Conservation (phyloP, 64 coral and sea anemone species). For the Montipora sp. region DNA sequence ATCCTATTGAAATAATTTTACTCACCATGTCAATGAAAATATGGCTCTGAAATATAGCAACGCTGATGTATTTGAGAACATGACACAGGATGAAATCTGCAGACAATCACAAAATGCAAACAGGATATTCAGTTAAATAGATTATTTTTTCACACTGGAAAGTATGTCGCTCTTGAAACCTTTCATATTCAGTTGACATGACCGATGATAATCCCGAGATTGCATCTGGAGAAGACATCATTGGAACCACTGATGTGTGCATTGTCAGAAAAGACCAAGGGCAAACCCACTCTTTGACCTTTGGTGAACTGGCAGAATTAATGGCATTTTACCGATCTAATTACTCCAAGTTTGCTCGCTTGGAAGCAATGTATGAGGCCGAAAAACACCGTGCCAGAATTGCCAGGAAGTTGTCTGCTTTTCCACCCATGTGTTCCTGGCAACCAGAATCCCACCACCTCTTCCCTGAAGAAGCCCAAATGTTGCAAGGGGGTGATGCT, state of each 20-base stretch:
- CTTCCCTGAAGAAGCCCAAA: conserved; percentile 1
- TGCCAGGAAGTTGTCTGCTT: conserved; percentile 17
- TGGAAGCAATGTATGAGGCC: conserved; percentile 18
- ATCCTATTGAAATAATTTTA: conserved; percentile 17
- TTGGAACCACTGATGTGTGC: background rate
- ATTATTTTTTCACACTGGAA: conserved; percentile 10
- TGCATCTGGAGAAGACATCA: background rate
- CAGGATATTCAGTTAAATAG: conserved; percentile 23
- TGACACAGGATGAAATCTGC: conserved; percentile 16
- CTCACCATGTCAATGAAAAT: conserved; percentile 27
- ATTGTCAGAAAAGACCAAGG: conserved; percentile 22
- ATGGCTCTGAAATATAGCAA: conserved; percentile 19
- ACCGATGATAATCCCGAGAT: background rate
- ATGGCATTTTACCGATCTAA: background rate
- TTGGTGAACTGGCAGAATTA: background rate
- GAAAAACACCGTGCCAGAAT: conserved; percentile 1
- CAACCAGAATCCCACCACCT: conserved; percentile 20
- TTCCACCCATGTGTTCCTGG: conserved; percentile 35
- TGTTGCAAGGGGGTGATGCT: conserved; percentile 22
- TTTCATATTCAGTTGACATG: background rate
- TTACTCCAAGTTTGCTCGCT: background rate
- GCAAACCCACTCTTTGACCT: background rate
- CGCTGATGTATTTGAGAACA: conserved; percentile 19
- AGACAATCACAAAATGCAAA: conserved; percentile 38
- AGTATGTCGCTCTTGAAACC: conserved; percentile 23